Conservation (phyloP, 2,888 invertebrate species). For the Philaethria dido region DNA sequence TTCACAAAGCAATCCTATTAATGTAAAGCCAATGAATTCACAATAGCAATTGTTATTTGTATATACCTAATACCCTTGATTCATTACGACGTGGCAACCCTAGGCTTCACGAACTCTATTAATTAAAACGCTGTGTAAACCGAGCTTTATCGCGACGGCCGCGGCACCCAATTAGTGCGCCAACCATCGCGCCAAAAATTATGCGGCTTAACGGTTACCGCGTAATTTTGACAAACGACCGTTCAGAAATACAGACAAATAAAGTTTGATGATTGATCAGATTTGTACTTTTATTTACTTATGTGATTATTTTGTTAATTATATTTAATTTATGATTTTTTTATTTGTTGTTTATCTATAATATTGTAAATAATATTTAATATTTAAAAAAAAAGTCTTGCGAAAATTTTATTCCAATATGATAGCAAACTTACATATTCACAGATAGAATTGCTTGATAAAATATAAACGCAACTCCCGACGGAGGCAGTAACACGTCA, state of each 20-base stretch:
- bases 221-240: slow-evolving; percentile 79
- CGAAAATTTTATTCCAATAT: slow-evolving; percentile 14
- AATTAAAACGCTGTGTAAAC: slow-evolving; percentile 82
- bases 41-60: slow-evolving; percentile 32
- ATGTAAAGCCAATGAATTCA: slow-evolving; percentile 26
- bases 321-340: background rate
- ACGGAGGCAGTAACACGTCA: slow-evolving; percentile 52
- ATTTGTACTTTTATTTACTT: slow-evolving; percentile 8
- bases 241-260: slow-evolving; percentile 64
- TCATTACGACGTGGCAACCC: slow-evolving; percentile 53
- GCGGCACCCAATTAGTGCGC: slow-evolving; percentile 74
- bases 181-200: slow-evolving; percentile 76
- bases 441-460: slow-evolving; percentile 39
- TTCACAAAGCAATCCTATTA: slow-evolving; percentile 28
- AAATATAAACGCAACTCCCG: slow-evolving; percentile 47
- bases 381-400: slow-evolving; percentile 21
- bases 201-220: slow-evolving; percentile 78
- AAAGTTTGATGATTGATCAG: slow-evolving; percentile 45
- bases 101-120: slow-evolving; percentile 74
- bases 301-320: background rate
- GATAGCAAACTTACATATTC: slow-evolving; percentile 34
- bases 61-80: slow-evolving; percentile 36
- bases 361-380: background rate
- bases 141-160: slow-evolving; percentile 73
- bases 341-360: background rate